A percentile compares a stretch with the other conserved stretches of the same genome.
phyloP scores from a whole-genome alignment of 2,797 vertebrate species.

The Tympanoctomys barrerae region DNA sequence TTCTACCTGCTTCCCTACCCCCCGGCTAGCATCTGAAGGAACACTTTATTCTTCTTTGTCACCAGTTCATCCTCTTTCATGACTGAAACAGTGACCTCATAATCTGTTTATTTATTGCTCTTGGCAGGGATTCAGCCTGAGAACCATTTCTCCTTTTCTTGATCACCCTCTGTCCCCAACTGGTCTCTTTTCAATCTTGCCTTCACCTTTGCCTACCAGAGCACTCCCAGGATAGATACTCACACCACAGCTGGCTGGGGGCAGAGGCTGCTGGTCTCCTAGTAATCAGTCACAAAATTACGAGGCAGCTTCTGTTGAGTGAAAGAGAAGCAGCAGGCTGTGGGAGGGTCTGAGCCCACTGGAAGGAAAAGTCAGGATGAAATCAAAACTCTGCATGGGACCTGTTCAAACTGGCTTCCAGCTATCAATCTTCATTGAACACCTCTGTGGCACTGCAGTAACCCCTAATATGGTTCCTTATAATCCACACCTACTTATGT shows the following conservation, averaged over 20 bases:
- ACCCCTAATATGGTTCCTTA: neutral
- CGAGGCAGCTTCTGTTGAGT: no score
- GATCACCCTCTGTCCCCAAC: no score
- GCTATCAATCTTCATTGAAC: neutral
- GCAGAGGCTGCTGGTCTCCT: no score
- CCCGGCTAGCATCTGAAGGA: neutral
- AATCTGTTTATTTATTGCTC: neutral
- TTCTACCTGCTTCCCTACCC: neutral
- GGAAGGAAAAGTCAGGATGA: constrained; percentile 20
- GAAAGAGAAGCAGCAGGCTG: neutral
- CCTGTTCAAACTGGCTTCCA: neutral
- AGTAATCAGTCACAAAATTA: no score
- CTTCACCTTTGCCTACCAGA: neutral
- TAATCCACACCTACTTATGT: neutral
- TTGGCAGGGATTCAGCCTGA: neutral
- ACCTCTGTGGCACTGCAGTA: neutral
- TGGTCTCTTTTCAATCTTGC: neutral
- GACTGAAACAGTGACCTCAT: neutral
- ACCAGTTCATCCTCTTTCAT: neutral
- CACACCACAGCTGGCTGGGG: no score
- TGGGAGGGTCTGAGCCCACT: constrained; percentile 80
- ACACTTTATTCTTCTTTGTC: neutral
- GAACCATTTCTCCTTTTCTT: neutral
- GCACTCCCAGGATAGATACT: neutral
- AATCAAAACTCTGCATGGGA: neutral